Base-by-base conservation (phyloP, 2,113 vertebrate species). In the Clinocottus analis region DNA sequence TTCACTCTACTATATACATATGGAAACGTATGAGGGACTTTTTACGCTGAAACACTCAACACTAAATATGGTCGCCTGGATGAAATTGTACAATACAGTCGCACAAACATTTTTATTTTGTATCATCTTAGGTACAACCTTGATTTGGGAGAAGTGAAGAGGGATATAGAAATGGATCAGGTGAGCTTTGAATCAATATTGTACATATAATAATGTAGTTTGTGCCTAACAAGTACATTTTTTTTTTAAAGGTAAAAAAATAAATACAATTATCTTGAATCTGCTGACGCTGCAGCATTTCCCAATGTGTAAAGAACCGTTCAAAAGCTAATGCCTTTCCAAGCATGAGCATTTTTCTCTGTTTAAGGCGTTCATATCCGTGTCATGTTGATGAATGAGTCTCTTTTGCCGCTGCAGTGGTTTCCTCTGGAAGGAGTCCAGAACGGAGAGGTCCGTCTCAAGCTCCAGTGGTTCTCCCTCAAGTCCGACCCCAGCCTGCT, bases 391-490 rank as follows among this genome's bases (percentile, higher is more conserved):
- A 69, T 76, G 0, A 43, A 60, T 73, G 9, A 29, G 29, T 55
- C 12, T 62, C 27, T 27, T 4, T 72, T 2, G 0, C 43, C 69
- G 41, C 76, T 82, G 19, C 88, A 99, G 98, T 99, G 98, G 98
- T 97, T 96, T 88, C 60, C 92, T 31, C 93, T 99, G 88, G 95
- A 96, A 8, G 94, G 93, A 0, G 93, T 94, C 0, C 77, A 87
- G 62, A 94, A 90, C 0, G 98, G 98, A 60, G 91, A 94, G 65
- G 85, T 99, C 72, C 97, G 95, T 84, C 88, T 99, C 64, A 96
- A 96, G 66, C 92, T 99, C 4, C 96, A 98, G 88, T 99, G 98
- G 98, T 89, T 97, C 45, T 96, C 97, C 2, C 93, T 99, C 1
- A 87, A 94, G 25, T 77, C 93, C 1, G 91, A 96, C 77, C 83